Evolutionary conservation across 1,140 invertebrate genomes (phyloP), one percentile per base, ranked within the genome.

Genomic region (Nilaparvata lugens): DNA sequence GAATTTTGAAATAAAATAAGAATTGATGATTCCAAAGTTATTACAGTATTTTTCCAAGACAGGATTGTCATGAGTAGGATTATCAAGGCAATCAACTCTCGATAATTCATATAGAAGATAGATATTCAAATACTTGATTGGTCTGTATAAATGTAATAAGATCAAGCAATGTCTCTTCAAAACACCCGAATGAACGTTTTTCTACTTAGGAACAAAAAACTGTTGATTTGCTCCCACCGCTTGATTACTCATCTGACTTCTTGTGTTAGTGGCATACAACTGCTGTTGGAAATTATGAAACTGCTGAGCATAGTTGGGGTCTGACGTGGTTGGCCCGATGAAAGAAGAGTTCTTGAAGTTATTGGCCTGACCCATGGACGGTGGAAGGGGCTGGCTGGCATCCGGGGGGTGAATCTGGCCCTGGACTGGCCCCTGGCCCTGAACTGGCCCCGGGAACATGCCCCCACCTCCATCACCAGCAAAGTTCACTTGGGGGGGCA

Each of bases 261-360:
- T 79, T 19, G 88, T 91, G 60, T 89, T 89, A 9, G 91, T 95
- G 23, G 92, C 91, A 76, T 95, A 95, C 58, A 95, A 76, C 73
- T 94, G 91, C 71, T 95, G 93, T 70, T 95, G 93, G 78, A 95
- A 95, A 75, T 94, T 92, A 73, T 94, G 91, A 78, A 92, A 95
- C 79, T 94, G 91, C 72, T 93, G 90, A 68, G 91, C 91, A 77
- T 95, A 95, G 71, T 91, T 93, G 13, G 92, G 88, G 78, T 95
- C 91, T 51, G 85, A 83, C 56, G 90, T 91, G 14, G 84, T 88
- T 2, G 89, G 89, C 13, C 89, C 87, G 48, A 91, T 85, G 69
- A 91, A 93, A 4, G 86, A 78, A 42, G 86, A 85, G 65, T 84
- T 86, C 70, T 91, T 91, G 73, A 89, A 89, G 63, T 82, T 86